Evolutionary conservation across 2,113 vertebrate species (phyloP).

Genomic region (Psephotus haematonotus): DNA sequence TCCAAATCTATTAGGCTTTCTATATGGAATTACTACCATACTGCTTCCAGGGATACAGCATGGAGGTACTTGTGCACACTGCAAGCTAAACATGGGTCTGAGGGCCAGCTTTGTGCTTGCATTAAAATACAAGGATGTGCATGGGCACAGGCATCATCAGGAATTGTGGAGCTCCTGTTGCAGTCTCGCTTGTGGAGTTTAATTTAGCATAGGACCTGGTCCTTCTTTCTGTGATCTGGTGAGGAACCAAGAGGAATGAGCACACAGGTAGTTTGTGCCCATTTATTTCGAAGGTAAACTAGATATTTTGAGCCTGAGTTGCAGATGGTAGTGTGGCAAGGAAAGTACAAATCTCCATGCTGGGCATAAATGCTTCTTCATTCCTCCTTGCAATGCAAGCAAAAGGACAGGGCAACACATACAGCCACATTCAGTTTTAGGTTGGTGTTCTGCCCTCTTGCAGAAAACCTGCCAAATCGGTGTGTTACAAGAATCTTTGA

Average conservation of each 20-base stretch:
- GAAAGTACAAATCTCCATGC: background rate
- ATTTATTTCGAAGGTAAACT: background rate
- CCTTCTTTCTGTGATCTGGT: background rate
- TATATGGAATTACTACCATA: background rate
- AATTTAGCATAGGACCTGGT: background rate
- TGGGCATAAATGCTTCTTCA: background rate
- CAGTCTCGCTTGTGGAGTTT: background rate
- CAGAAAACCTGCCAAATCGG: background rate
- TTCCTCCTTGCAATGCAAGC: background rate
- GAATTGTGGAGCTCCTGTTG: background rate
- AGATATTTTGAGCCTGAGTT: background rate
- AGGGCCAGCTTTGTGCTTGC: background rate
- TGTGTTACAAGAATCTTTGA: background rate
- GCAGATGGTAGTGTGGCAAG: background rate
- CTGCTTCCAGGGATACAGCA: background rate
- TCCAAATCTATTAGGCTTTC: background rate
- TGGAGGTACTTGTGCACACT: background rate
- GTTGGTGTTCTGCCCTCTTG: background rate
- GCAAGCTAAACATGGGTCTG: background rate
- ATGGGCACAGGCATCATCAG: background rate
- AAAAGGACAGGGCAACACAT: background rate
- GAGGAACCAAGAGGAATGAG: background rate
- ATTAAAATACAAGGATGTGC: rapidly evolving
- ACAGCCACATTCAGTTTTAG: background rate
- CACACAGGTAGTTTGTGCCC: background rate